phyloP scores from a whole-genome alignment of 2,113 vertebrate genomes.

The Coptodon rendalli region DNA sequence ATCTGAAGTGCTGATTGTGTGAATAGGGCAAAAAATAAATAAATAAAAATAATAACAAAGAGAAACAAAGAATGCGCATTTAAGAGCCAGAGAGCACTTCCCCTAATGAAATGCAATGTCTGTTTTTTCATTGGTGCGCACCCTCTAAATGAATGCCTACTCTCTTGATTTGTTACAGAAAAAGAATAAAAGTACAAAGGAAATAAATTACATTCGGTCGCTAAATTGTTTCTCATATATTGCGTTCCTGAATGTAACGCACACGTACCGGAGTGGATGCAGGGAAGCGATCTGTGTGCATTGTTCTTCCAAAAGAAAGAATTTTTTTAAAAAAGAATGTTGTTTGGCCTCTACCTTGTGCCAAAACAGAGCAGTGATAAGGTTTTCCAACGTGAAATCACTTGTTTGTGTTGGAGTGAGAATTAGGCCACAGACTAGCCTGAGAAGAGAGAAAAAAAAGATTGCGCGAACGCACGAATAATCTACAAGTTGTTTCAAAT shows the following conservation, averaged over 20 bases:
- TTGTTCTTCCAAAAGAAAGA: neutral
- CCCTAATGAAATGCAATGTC: slow-evolving; percentile 42
- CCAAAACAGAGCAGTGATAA: neutral
- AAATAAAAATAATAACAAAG: slow-evolving; percentile 27
- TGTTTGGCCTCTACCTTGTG: neutral
- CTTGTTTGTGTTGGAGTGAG: slow-evolving; percentile 2
- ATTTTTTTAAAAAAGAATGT: neutral
- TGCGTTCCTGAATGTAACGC: neutral
- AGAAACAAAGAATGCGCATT: slow-evolving; percentile 46
- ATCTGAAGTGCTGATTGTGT: slow-evolving; percentile 50
- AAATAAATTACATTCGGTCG: neutral
- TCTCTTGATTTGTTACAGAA: neutral
- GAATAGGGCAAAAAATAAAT: slow-evolving; percentile 32
- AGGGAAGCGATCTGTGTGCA: fast-evolving
- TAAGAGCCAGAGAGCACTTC: slow-evolving; percentile 34
- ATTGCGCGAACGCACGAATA: neutral
- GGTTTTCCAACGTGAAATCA: neutral
- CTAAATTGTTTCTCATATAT: neutral
- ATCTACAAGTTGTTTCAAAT: slow-evolving; percentile 12
- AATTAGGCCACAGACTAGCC: slow-evolving; percentile 14
- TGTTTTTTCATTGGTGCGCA: neutral
- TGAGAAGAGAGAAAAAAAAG: neutral
- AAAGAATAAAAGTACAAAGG: neutral
- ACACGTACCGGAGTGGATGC: neutral
- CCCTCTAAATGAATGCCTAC: neutral